A percentile compares a stretch with the other conserved stretches of the same genome.
phyloP scores from a whole-genome alignment of 2,888 invertebrate genomes.

The Campaea margaritaria region DNA sequence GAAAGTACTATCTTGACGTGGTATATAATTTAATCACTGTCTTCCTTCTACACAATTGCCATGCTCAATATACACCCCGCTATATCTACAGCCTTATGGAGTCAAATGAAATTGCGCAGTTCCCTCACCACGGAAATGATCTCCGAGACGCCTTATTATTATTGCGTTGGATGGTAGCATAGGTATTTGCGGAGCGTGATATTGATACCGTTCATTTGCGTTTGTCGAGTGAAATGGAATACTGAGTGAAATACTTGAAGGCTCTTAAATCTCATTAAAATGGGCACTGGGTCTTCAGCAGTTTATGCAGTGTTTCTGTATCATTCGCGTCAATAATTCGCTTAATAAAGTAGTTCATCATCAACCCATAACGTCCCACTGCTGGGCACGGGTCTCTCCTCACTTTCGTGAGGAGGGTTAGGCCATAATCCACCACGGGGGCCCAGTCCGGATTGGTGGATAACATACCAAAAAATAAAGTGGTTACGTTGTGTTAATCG shows the following conservation, averaged over 20 bases:
- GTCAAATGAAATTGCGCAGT: conserved; percentile 44
- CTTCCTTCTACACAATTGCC: conserved; percentile 3
- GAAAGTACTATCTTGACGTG: not conserved
- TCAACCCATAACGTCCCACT: no score
- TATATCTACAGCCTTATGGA: conserved; percentile 35
- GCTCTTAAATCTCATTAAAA: conserved; percentile 7
- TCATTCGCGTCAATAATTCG: no score
- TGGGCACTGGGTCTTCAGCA: conserved; percentile 6
- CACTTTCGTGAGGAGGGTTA: no score
- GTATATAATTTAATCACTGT: conserved; percentile 17
- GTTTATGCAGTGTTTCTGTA: no score
- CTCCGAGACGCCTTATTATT: conserved; percentile 41
- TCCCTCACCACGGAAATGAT: conserved; percentile 40
- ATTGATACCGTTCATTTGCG: conserved; percentile 36
- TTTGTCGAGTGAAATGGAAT: conserved; percentile 29
- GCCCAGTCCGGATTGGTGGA: no score
- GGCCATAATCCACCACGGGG: no score
- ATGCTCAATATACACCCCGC: conserved; percentile 27
- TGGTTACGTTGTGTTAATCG: no score
- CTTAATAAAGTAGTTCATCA: no score
- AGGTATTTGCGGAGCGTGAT: conserved; percentile 30
- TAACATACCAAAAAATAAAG: no score
- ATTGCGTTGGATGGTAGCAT: conserved; percentile 32
- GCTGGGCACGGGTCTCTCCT: no score
- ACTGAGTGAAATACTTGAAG: not conserved